A percentile compares a stretch with the other conserved stretches of the same genome.
Conservation (phyloP, 1,140 invertebrate genomes). For the Drosophila navojoa region DNA sequence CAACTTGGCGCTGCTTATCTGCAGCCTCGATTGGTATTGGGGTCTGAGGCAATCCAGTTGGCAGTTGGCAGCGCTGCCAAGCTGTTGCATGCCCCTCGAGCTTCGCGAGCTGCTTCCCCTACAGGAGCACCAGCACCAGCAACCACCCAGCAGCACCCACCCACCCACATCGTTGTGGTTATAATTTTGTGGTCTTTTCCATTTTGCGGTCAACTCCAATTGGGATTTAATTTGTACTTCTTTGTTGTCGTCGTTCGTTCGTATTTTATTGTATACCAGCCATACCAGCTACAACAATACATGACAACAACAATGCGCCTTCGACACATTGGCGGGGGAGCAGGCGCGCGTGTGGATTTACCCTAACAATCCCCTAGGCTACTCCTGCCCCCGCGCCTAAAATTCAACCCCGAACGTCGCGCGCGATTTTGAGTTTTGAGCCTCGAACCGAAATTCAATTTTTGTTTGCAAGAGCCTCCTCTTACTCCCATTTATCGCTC, state of each 20-base stretch:
- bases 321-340: constrained; percentile 50
- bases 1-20: constrained; percentile 74
- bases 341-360: not conserved
- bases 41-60: constrained; percentile 31
- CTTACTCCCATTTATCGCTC: too few species aligned
- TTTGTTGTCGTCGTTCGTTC: constrained; percentile 79
- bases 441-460: constrained; percentile 77
- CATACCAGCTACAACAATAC: constrained; percentile 53
- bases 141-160: not conserved
- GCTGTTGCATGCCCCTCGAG: constrained; percentile 25
- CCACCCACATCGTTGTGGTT: constrained; percentile 76
- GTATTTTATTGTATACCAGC: constrained; percentile 76
- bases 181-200: constrained; percentile 81
- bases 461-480: constrained; percentile 55
- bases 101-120: not conserved
- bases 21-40: constrained; percentile 51
- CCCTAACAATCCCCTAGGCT: constrained; percentile 5
- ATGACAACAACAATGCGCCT: constrained; percentile 65
- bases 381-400: not conserved
- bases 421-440: constrained; percentile 78
- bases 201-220: constrained; percentile 82
- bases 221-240: constrained; percentile 82
- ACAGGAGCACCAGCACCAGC: not conserved
- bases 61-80: constrained; percentile 62
- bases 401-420: constrained; percentile 37